These are phyloP conservation scores for Seriola dumerili DNA, from an alignment of 2,113 vertebrate genomes.

Conservation along the genomic window DNA sequence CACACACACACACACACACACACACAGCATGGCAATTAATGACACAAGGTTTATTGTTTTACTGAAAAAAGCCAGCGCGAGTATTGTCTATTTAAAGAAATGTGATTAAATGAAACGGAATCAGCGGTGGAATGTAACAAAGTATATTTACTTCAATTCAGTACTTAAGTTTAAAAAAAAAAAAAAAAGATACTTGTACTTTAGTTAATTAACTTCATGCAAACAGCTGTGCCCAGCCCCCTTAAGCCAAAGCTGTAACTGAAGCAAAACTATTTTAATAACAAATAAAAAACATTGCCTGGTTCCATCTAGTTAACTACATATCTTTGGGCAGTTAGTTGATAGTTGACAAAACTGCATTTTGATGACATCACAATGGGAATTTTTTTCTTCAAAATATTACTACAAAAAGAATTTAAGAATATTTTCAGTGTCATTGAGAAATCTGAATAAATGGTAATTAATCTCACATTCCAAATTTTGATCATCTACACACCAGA, in stretches of 20 bases:
- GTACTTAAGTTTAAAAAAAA: background rate
- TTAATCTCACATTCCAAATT: too few species aligned
- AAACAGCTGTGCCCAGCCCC: too few species aligned
- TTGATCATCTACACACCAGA: too few species aligned
- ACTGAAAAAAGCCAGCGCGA: background rate
- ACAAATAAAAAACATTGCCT: too few species aligned
- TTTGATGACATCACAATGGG: background rate
- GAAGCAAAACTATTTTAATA: background rate
- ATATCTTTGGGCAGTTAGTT: background rate
- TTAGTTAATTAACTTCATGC: too few species aligned
- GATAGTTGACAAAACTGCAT: background rate
- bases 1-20: background rate
- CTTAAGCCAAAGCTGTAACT: too few species aligned
- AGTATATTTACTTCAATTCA: background rate
- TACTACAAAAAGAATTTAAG: too few species aligned
- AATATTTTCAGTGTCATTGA: too few species aligned
- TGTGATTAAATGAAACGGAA: conserved; percentile 42
- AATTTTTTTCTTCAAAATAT: too few species aligned
- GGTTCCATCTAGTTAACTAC: background rate
- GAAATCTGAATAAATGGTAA: too few species aligned
- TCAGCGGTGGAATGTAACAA: conserved; percentile 28
- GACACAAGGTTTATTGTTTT: conserved; percentile 45
- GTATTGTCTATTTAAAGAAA: conserved; percentile 9
- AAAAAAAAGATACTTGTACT: background rate
- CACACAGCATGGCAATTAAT: conserved; percentile 28